phyloP scores from a whole-genome alignment of 2,797 vertebrate genomes.

The Xyrichtys novacula region DNA sequence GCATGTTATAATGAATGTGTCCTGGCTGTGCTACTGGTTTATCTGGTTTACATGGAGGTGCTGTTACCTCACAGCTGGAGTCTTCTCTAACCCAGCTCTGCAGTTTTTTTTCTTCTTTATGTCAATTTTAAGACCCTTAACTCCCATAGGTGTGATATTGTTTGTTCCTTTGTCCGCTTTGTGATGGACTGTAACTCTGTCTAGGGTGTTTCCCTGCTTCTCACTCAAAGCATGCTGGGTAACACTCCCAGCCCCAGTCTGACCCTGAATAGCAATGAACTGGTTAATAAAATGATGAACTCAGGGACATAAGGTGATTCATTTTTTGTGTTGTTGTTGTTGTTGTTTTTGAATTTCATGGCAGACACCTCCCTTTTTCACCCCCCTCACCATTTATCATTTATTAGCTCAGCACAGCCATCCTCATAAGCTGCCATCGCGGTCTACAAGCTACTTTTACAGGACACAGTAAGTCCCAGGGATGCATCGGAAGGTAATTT shows the following conservation, averaged over 20 bases:
- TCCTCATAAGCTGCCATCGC: constrained; percentile 51
- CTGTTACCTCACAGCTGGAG: constrained; percentile 24
- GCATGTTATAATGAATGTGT: constrained; percentile 47
- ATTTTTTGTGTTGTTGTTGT: constrained; percentile 5
- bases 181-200: constrained; percentile 31
- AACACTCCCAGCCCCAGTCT: constrained; percentile 36
- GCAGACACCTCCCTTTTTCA: constrained; percentile 27
- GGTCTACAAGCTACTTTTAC: constrained; percentile 59
- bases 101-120: constrained; percentile 18
- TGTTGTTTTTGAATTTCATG: constrained; percentile 16
- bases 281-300: constrained; percentile 22
- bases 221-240: constrained; percentile 46
- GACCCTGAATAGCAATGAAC: constrained; percentile 48
- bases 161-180: constrained; percentile 53
- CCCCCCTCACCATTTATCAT: constrained; percentile 37
- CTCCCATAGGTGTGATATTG: constrained; percentile 46
- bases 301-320: constrained; percentile 24
- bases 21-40: constrained; percentile 49
- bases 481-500: constrained; percentile 77
- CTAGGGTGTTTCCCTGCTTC: constrained; percentile 47
- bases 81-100: constrained; percentile 5
- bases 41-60: constrained; percentile 15
- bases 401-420: constrained; percentile 50
- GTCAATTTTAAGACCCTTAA: constrained; percentile 41
- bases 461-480: constrained; percentile 64